phyloP scores from a whole-genome alignment of 35 echinoderm and acorn worm genomes.

The Chiridota heheva region DNA sequence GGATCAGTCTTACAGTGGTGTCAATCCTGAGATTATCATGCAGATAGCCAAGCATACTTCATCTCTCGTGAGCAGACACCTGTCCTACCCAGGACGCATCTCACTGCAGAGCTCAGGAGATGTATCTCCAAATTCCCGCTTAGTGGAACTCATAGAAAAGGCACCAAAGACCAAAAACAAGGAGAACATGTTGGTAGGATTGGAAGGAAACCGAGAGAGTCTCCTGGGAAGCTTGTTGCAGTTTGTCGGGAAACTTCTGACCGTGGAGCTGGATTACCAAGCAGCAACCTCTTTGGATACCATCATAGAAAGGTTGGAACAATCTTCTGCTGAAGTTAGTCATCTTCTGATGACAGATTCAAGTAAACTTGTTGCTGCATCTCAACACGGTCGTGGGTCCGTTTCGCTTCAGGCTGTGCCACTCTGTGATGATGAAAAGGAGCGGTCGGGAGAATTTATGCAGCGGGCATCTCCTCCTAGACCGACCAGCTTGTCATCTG shows the following conservation, averaged over 20 bases:
- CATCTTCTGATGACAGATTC: constrained; percentile 49
- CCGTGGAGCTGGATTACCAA: constrained; percentile 44
- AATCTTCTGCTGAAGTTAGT: constrained; percentile 1
- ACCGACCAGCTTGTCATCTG: background rate
- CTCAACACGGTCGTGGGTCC: constrained; percentile 20
- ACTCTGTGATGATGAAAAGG: constrained; percentile 96
- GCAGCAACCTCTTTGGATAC: constrained; percentile 36
- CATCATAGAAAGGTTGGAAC: constrained; percentile 16
- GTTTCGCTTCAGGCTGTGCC: constrained; percentile 17
- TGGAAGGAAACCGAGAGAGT: constrained; percentile 72
- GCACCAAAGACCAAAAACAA: constrained; percentile 40
- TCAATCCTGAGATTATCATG: constrained; percentile 55
- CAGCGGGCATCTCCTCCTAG: constrained; percentile 17
- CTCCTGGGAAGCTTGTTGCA: constrained; percentile 83
- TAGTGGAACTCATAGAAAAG: constrained; percentile 63
- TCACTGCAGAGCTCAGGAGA: constrained; percentile 43
- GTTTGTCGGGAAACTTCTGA: constrained; percentile 74
- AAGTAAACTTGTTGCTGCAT: constrained; percentile 33
- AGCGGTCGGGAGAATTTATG: constrained; percentile 57
- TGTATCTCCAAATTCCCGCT: constrained; percentile 33
- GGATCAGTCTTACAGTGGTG: constrained; percentile 64
- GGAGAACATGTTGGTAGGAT: constrained; percentile 39
- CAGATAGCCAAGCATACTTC: constrained; percentile 62
- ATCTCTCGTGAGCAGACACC: constrained; percentile 59
- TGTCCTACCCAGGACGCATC: constrained; percentile 42